Percentiles rank a stretch among this genome's conserved stretches.
Evolutionary conservation across 2,113 vertebrate genomes (phyloP).

Genomic region (Diphyllodes magnificus): DNA sequence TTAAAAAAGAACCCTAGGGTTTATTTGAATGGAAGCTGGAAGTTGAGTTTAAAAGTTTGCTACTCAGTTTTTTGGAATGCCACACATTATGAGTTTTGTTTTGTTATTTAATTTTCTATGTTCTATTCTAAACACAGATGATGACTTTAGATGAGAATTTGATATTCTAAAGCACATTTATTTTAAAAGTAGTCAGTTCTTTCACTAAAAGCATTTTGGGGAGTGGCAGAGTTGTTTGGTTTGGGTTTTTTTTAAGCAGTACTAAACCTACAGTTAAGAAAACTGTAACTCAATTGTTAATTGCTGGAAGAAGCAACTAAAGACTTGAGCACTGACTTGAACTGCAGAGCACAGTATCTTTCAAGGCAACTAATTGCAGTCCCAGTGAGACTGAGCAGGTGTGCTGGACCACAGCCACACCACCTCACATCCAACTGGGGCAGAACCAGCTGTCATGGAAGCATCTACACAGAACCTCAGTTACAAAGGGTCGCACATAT

Average conservation of each 20-base stretch:
- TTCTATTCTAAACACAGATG: not conserved
- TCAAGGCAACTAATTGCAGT: not conserved
- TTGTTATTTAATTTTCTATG: not conserved
- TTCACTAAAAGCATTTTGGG: not conserved
- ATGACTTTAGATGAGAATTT: not conserved
- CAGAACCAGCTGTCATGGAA: not conserved
- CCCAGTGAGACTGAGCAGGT: not conserved
- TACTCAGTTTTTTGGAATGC: not conserved
- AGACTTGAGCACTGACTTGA: not conserved
- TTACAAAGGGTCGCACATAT: not conserved
- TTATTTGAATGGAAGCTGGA: not conserved
- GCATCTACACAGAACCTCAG: not conserved
- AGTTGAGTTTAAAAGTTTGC: not conserved
- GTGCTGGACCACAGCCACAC: not conserved
- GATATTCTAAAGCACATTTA: not conserved
- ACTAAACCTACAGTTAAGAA: not conserved
- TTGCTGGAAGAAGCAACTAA: not conserved
- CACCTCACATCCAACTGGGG: not conserved
- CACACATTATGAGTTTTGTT: not conserved
- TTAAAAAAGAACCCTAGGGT: not conserved
- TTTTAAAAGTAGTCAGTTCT: not conserved
- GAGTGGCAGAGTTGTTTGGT: not conserved
- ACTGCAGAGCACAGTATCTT: not conserved
- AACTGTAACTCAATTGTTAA: not conserved
- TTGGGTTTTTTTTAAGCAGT: not conserved